Base-by-base conservation (phyloP, 1,140 invertebrate genomes). In the Brachionus calyciflorus region DNA sequence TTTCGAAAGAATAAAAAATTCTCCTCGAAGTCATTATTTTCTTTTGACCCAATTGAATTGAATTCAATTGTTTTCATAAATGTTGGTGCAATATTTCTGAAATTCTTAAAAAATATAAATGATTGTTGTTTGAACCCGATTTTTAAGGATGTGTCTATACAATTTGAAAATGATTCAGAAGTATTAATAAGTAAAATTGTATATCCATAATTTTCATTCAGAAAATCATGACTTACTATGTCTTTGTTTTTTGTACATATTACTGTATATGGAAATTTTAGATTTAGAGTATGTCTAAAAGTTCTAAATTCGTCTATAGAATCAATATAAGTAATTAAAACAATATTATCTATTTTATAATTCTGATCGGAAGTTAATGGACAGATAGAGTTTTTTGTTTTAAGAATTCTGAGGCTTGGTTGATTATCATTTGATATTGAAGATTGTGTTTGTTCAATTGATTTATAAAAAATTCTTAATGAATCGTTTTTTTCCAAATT, bases 371-470 rank as follows among this genome's bases (percentile, higher is more conserved):
- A 9, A n/a, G n/a, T n/a, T n/a, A n/a, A n/a, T 19, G 17, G 30
- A 9, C 37, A 7, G 9, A 0, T 17, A 4, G 53, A 2, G 17
- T 26, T 26, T 26, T 70, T 44, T 17, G 6, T 10, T 1, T 51
- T 48, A 1, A 70, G 0, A 37, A 70, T 70, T 48, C 28, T 70
- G 21, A 48, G 12, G 19, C 65, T 70, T 28, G 65, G 65, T 19
- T 70, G 44, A 51, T 70, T 70, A 33, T 48, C 41, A 10, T 70
- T 70, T 12, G 65, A 70, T 46, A 46, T 70, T n/a, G 44, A 49
- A 17, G 65, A 70, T 30, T 70, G 65, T 48, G 44, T 17, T 19
- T 51, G 65, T 40, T 70, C 65, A 21, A 51, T 30, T 1, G 65
- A 19, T 28, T 51, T 70, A 33, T 70, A 70, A 48, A 30, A 10